Percentiles rank a stretch among this genome's conserved stretches.
phyloP scores from a whole-genome alignment of 2,888 invertebrate genomes.

The Lysandra coridon region DNA sequence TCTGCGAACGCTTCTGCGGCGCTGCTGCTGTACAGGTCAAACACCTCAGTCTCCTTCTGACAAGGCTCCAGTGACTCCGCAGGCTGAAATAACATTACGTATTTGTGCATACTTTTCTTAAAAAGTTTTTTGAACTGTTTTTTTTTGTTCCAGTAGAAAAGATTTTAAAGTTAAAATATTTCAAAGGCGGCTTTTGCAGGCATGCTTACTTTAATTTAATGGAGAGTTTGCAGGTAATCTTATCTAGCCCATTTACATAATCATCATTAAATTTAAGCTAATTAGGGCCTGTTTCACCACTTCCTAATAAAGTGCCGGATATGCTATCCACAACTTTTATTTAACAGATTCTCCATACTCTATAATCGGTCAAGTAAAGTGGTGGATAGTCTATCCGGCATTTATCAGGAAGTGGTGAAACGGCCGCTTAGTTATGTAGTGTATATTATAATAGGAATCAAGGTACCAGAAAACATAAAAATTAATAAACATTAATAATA shows the following conservation, averaged over 20 bases:
- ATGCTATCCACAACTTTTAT: no score
- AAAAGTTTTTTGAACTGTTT: no score
- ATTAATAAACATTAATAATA: neutral
- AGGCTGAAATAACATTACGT: conserved; percentile 31
- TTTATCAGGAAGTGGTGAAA: no score
- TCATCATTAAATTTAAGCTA: no score
- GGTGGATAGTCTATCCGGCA: no score
- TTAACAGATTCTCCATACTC: no score
- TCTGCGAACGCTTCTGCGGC: conserved; percentile 52
- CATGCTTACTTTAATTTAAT: neutral
- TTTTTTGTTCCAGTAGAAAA: no score
- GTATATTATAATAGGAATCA: neutral
- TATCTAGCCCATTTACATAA: neutral
- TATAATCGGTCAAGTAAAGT: no score
- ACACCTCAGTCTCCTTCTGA: conserved; percentile 42
- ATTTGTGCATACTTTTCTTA: neutral
- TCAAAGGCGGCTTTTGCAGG: no score
- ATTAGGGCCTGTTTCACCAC: no score
- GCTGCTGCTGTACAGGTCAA: conserved; percentile 48
- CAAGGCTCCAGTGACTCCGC: conserved; percentile 30
- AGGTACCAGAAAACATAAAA: neutral
- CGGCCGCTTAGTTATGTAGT: no score
- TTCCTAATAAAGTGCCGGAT: no score
- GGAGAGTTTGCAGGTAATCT: neutral
- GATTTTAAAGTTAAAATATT: neutral